A percentile compares a stretch with the other conserved stretches of the same genome.
These are phyloP conservation scores for Lithophane leautieri DNA, from an alignment of 2,888 invertebrate species.

Conservation along the genomic window DNA sequence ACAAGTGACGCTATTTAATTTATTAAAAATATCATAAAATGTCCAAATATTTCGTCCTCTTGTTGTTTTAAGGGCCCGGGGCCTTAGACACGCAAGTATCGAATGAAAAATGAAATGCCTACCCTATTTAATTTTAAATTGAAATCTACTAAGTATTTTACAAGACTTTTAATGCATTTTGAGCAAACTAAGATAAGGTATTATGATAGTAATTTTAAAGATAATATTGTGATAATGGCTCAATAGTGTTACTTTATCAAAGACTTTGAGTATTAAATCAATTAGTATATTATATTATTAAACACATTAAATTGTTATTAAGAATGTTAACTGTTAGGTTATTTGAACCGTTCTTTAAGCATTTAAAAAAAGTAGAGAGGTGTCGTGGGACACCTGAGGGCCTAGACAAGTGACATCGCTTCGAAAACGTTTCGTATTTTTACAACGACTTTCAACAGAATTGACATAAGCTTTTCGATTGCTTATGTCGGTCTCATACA, in stretches of 20 bases:
- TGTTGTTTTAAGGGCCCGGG: no score
- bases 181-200: conserved; percentile 7
- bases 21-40: neutral
- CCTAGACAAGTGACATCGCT: no score
- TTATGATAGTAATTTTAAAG: conserved; percentile 27
- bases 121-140: neutral
- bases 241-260: conserved; percentile 9
- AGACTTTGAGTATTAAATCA: conserved; percentile 40
- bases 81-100: no score
- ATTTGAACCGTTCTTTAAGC: neutral
- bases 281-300: conserved; percentile 35
- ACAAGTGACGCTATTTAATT: neutral
- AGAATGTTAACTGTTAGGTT: neutral
- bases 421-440: no score
- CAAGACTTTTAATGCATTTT: conserved; percentile 52
- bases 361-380: neutral
- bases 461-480: no score
- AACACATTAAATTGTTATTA: conserved; percentile 22
- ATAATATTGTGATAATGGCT: conserved; percentile 33
- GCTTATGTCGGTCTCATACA: no score
- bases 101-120: neutral
- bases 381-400: no score
- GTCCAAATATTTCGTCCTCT: neutral
- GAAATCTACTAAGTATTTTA: conserved; percentile 18
- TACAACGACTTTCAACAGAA: no score